phyloP scores from a whole-genome alignment of 1,140 invertebrate species.

The Centruroides sculpturatus region DNA sequence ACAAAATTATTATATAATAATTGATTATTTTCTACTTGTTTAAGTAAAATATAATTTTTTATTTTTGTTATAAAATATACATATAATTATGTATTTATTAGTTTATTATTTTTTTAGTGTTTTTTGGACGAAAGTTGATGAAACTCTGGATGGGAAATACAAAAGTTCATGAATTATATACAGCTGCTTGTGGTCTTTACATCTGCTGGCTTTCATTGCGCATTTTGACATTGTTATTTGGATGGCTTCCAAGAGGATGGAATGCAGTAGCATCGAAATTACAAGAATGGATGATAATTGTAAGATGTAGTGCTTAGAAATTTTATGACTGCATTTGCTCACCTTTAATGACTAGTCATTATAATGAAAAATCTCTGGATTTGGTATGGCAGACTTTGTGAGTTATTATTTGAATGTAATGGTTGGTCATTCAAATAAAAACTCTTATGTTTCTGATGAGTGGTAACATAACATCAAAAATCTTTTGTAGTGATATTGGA shows the following conservation, averaged over 20 bases:
- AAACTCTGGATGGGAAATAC: constrained; percentile 55
- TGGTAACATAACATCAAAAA: no score
- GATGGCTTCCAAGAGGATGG: constrained; percentile 77
- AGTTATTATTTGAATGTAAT: no score
- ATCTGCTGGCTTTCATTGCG: constrained; percentile 76
- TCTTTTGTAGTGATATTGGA: no score
- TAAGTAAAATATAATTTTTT: no score
- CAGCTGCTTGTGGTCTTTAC: constrained; percentile 84
- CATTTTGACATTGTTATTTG: constrained; percentile 56
- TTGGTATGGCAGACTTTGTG: no score
- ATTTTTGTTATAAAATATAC: no score
- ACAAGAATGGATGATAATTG: constrained; percentile 47
- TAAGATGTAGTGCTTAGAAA: constrained; percentile 17
- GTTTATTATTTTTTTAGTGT: constrained; percentile 38
- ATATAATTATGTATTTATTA: constrained; percentile 1
- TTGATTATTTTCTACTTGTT: no score
- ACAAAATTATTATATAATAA: no score
- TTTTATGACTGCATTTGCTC: background rate
- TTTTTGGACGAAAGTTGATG: constrained; percentile 75
- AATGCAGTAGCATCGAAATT: constrained; percentile 54
- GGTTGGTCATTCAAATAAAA: no score
- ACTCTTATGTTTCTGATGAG: no score
- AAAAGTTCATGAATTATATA: constrained; percentile 84
- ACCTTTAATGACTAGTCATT: no score
- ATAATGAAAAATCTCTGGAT: no score